Evolutionary conservation across 1,140 invertebrate species (phyloP).

Genomic region (Trichonephila clavata): DNA sequence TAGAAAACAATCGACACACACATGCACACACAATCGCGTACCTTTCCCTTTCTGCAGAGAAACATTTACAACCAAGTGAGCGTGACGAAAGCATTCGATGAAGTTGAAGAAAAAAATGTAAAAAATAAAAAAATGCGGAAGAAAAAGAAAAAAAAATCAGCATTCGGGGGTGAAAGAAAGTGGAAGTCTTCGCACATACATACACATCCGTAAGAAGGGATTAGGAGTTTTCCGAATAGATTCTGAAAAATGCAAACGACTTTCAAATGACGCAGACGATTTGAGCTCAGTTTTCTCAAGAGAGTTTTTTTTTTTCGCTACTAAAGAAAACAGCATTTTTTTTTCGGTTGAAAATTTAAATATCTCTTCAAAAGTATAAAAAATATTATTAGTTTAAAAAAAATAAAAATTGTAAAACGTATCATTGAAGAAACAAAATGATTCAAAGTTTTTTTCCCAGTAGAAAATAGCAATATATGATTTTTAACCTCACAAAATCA

Average conservation of each 20-base stretch:
- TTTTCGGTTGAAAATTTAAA: not conserved
- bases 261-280: conserved; percentile 10
- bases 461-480: too few species aligned
- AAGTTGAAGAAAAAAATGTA: conserved; percentile 31
- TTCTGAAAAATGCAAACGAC: conserved; percentile 23
- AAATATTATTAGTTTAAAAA: not conserved
- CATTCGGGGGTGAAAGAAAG: not conserved
- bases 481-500: too few species aligned
- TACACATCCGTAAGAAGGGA: conserved; percentile 43
- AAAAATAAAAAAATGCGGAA: not conserved
- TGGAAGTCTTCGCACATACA: not conserved
- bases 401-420: not conserved
- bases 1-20: not conserved
- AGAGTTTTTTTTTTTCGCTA: too few species aligned
- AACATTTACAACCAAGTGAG: conserved; percentile 46
- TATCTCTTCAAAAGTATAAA: not conserved
- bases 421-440: too few species aligned
- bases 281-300: not conserved
- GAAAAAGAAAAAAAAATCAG: not conserved
- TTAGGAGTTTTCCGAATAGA: conserved; percentile 15
- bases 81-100: conserved; percentile 30
- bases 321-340: not conserved
- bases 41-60: conserved; percentile 25
- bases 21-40: not conserved
- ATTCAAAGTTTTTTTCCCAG: too few species aligned